These are phyloP conservation scores for Nasonia giraulti DNA, from an alignment of 1,140 invertebrate genomes.

Conservation along the genomic window DNA sequence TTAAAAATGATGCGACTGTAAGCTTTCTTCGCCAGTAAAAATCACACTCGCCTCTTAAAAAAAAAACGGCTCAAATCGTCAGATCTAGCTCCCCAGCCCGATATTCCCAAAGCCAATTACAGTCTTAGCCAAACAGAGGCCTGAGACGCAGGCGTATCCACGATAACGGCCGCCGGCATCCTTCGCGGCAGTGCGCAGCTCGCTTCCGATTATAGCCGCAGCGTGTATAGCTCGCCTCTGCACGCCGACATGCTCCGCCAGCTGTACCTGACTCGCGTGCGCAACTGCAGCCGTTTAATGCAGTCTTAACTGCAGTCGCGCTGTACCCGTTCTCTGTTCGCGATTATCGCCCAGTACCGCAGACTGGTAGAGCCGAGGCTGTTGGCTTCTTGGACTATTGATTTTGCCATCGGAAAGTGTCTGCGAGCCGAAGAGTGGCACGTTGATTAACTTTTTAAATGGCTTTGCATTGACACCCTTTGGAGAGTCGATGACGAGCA, in stretches of 20 bases:
- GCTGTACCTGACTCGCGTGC: neutral
- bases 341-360: neutral
- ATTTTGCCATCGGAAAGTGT: neutral
- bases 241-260: neutral
- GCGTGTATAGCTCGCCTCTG: too few species aligned
- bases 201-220: neutral
- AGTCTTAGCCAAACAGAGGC: neutral
- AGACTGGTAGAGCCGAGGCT: neutral
- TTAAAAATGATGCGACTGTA: too few species aligned
- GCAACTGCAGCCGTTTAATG: neutral
- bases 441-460: too few species aligned
- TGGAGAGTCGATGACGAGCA: too few species aligned
- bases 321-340: neutral
- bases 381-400: neutral
- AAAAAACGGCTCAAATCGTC: too few species aligned
- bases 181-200: neutral
- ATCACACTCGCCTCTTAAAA: too few species aligned
- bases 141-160: neutral
- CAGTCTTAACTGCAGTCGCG: too few species aligned
- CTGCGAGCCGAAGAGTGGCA: too few species aligned
- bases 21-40: too few species aligned
- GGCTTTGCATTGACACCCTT: too few species aligned
- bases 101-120: neutral
- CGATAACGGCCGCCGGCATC: neutral
- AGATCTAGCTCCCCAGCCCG: too few species aligned